phyloP scores from a whole-genome alignment of 2,113 vertebrate genomes.

The Protomyctophum bolini region DNA sequence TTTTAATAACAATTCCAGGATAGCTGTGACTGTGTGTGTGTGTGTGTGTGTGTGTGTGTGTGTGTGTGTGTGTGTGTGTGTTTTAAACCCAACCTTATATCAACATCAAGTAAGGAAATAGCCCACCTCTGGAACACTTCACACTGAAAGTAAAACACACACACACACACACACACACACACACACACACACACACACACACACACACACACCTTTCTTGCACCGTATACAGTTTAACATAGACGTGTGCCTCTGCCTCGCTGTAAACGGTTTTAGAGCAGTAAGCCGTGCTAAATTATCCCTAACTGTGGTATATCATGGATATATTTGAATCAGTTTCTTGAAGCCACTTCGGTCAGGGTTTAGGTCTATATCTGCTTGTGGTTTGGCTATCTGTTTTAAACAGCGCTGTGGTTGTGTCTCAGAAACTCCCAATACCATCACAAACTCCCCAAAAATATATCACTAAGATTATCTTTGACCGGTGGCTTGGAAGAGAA shows the following conservation, averaged over 20 bases:
- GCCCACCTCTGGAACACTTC: conserved; percentile 54
- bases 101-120: conserved; percentile 71
- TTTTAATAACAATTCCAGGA: conserved; percentile 55
- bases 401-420: neutral
- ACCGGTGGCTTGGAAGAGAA: no score
- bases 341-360: neutral
- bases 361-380: conserved; percentile 8
- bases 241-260: conserved; percentile 9
- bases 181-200: neutral
- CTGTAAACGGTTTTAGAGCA: conserved; percentile 38
- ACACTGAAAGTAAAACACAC: conserved; percentile 43
- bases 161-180: neutral
- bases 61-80: conserved; percentile 17
- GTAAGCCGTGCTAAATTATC: neutral
- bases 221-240: neutral
- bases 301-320: neutral
- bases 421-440: neutral
- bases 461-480: neutral
- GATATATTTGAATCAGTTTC: conserved; percentile 11
- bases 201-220: conserved; percentile 10
- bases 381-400: neutral
- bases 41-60: conserved; percentile 7
- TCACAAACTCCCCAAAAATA: neutral
- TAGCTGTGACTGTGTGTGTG: conserved; percentile 45
- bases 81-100: conserved; percentile 61